phyloP scores from a whole-genome alignment of 2,888 invertebrate genomes.

The Saturnia pavonia region DNA sequence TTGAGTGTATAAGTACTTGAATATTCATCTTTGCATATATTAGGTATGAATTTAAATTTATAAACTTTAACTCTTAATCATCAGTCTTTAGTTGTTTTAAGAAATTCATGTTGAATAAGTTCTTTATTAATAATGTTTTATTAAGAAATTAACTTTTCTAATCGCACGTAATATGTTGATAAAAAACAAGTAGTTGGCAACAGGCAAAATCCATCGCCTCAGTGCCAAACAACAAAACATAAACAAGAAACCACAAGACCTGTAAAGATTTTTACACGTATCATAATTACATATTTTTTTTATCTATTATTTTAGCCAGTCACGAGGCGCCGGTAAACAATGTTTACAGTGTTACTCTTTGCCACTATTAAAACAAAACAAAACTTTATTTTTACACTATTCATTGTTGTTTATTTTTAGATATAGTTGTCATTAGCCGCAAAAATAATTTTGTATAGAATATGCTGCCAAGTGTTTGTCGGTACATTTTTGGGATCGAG shows the following conservation, averaged over 20 bases:
- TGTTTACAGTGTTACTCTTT: background rate
- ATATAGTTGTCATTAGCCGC: slow-evolving; percentile 17
- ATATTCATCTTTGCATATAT: too few relatives aligned
- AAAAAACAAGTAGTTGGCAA: background rate
- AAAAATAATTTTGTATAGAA: slow-evolving; percentile 27
- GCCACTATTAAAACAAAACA: slow-evolving; percentile 4
- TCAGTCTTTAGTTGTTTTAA: too few relatives aligned
- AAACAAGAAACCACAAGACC: slow-evolving; percentile 13
- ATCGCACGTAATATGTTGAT: background rate
- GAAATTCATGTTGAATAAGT: too few relatives aligned
- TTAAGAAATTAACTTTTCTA: background rate
- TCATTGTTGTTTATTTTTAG: slow-evolving; percentile 9
- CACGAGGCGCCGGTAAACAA: slow-evolving; percentile 14
- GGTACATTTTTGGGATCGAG: slow-evolving; percentile 31
- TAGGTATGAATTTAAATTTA: too few relatives aligned
- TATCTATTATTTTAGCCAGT: slow-evolving; percentile 9
- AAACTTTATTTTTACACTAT: background rate
- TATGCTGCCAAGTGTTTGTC: slow-evolving; percentile 40
- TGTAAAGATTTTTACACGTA: background rate
- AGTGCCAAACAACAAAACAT: background rate
- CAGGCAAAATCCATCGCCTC: background rate
- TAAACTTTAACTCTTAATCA: too few relatives aligned
- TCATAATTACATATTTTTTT: slow-evolving; percentile 9
- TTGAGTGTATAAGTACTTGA: too few relatives aligned
- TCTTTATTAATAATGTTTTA: background rate